These are phyloP conservation scores for Triplophysa yarkandensis DNA, from an alignment of 2,797 vertebrate species.

Conservation along the genomic window DNA sequence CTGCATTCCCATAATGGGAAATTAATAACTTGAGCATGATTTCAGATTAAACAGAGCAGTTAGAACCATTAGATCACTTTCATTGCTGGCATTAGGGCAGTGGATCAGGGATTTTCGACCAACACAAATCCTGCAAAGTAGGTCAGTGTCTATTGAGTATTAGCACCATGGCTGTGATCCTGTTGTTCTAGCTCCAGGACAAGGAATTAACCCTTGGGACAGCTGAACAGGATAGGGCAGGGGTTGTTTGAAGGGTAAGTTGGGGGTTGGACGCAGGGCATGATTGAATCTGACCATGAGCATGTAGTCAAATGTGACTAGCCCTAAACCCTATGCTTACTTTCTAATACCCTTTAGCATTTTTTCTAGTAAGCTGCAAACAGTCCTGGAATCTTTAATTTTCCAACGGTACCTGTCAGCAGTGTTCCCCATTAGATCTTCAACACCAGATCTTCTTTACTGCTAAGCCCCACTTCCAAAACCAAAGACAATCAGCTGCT, in stretches of 20 bases:
- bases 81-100: conserved; percentile 78
- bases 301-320: conserved; percentile 65
- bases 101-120: conserved; percentile 64
- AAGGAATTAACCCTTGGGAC: conserved; percentile 77
- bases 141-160: conserved; percentile 82
- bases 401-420: conserved; percentile 54
- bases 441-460: neutral
- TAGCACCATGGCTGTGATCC: conserved; percentile 80
- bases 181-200: conserved; percentile 79
- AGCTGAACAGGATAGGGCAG: conserved; percentile 75
- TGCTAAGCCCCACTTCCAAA: neutral
- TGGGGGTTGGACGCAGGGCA: conserved; percentile 61
- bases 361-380: conserved; percentile 41
- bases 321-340: conserved; percentile 63
- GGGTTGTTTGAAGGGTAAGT: conserved; percentile 70
- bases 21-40: conserved; percentile 80
- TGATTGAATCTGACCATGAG: conserved; percentile 63
- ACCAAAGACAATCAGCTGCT: conserved; percentile 2
- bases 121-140: conserved; percentile 79
- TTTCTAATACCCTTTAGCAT: conserved; percentile 51
- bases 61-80: conserved; percentile 82
- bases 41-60: conserved; percentile 80
- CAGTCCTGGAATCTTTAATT: conserved; percentile 55
- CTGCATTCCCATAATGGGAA: conserved; percentile 82
- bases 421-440: conserved; percentile 38